Evolutionary conservation across 2,797 vertebrate species (phyloP).

Genomic region (Acipenser transmontanus): DNA sequence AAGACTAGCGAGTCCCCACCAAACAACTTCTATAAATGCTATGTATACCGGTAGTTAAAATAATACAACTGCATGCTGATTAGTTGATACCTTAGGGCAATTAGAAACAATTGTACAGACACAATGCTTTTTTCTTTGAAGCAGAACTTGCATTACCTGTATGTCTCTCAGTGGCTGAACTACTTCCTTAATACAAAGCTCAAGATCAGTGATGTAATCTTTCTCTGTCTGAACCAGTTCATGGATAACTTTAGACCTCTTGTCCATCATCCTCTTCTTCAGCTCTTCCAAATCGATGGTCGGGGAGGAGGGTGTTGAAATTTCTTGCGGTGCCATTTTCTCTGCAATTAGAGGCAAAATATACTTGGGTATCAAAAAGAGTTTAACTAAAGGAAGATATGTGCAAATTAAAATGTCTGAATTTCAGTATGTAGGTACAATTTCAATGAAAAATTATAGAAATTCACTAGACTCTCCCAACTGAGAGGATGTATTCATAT

Average conservation of each 20-base stretch:
- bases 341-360: constrained; percentile 54
- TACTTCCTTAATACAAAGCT: constrained; percentile 83
- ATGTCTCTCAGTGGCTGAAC: constrained; percentile 74
- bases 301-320: constrained; percentile 35
- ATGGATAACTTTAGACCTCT: constrained; percentile 77
- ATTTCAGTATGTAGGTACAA: too few species aligned
- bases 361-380: neutral
- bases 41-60: too few species aligned
- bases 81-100: neutral
- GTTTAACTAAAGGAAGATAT: too few species aligned
- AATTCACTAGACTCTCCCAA: too few species aligned
- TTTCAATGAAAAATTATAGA: too few species aligned
- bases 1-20: too few species aligned
- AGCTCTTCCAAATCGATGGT: constrained; percentile 65
- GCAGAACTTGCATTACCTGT: constrained; percentile 50
- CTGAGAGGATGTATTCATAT: too few species aligned
- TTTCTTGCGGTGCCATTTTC: constrained; percentile 74
- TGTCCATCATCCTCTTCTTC: constrained; percentile 71
- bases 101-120: neutral
- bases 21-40: too few species aligned
- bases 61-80: neutral
- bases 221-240: constrained; percentile 88
- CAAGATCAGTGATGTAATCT: constrained; percentile 77
- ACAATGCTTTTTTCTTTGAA: neutral
- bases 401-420: too few species aligned